Base-by-base conservation (phyloP, 2,113 vertebrate species). In the Oryzias melastigma region DNA sequence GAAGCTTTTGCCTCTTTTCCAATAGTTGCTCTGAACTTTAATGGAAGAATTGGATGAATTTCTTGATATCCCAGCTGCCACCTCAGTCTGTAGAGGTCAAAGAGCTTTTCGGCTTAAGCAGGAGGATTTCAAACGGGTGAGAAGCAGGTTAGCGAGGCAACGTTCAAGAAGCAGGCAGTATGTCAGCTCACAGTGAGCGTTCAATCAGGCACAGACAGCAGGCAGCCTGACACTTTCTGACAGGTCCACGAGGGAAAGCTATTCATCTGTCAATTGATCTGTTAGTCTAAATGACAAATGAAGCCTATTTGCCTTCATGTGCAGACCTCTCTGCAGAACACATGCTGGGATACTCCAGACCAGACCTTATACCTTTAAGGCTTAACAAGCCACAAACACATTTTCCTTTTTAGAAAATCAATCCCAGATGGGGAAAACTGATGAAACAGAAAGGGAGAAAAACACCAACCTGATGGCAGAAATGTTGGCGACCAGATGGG, bases 391-490 rank as follows among this genome's bases (percentile, higher is more conserved):
- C 7, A 41, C 48, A 65, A 58, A 50, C 19, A 29, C 19, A 47
- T 25, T 41, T 65, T 4, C 46, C 51, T 10, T 14, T 29, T 44
- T 0, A 29, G 5, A 41, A 53, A 62, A 58, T 52, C 12, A 22
- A 51, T 40, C n/a, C 42, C 53, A 57, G n/a, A 58, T 62, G 42
- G 22, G 48, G 45, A 41, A 61, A 77, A 64, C 20, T 77, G 51
- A 71, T 49, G 47, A 50, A 24, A 52, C 22, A 48, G 35, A 57
- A 56, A 66, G 14, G 40, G 15, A 46, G 42, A 48, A 16, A 29
- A 40, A 62, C 52, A 47, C 22, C 45, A 47, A 17, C 12, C 45
- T 65, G 29, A 43, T 54, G 60, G 4, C n/a, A 14, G 6, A 15
- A 46, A 47, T 43, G 60, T 24, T 54, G 62, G 1, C n/a, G 53